These are phyloP conservation scores for Synergus japonicus DNA, from an alignment of 2,888 invertebrate species.

Conservation along the genomic window DNA sequence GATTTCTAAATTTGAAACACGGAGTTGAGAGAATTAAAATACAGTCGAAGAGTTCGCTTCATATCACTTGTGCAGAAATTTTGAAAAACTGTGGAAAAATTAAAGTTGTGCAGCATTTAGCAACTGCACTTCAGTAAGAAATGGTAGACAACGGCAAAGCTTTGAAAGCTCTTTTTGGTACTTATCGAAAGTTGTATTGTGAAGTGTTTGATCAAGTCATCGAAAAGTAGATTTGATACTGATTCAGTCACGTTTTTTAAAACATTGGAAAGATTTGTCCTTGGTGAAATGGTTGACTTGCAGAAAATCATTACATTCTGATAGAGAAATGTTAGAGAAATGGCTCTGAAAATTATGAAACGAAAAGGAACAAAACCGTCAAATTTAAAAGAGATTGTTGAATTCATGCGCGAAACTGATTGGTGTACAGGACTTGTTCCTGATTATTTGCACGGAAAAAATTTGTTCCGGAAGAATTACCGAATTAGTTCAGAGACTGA, in stretches of 20 bases:
- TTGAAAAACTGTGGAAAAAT: slow-evolving; percentile 34
- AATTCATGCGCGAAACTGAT: slow-evolving; percentile 8
- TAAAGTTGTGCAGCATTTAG: too few relatives aligned
- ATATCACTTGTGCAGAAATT: slow-evolving; percentile 47
- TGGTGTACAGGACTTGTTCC: slow-evolving; percentile 16
- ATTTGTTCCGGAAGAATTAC: slow-evolving; percentile 39
- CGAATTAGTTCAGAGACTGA: too few relatives aligned
- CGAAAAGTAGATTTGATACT: too few relatives aligned
- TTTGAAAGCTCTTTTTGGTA: too few relatives aligned
- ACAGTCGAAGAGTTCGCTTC: slow-evolving; percentile 45
- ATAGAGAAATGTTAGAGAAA: neutral
- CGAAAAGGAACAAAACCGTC: neutral
- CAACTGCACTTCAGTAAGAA: too few relatives aligned
- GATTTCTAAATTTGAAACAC: neutral
- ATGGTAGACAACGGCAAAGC: too few relatives aligned
- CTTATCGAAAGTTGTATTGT: neutral
- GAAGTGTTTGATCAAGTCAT: neutral
- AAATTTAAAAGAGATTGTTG: neutral
- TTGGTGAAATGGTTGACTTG: neutral
- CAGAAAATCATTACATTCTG: neutral
- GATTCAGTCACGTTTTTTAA: neutral
- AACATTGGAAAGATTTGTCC: neutral
- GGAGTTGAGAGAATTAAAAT: too few relatives aligned
- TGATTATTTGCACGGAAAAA: slow-evolving; percentile 2
- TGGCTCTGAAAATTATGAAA: neutral